Evolutionary conservation across 1,140 invertebrate species (phyloP).

Genomic region (Aricia agestis): DNA sequence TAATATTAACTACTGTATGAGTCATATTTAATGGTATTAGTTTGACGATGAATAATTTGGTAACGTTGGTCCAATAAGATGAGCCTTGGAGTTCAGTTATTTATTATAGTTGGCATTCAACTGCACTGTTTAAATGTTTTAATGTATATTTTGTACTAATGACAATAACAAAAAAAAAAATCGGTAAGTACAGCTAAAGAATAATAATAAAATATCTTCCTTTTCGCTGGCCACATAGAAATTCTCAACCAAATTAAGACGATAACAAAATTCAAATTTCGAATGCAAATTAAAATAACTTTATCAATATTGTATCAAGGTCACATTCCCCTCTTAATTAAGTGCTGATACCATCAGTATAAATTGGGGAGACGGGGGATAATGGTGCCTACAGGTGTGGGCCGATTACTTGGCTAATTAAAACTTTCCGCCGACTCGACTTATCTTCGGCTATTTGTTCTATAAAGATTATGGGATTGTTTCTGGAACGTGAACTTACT

Average conservation of each 20-base stretch:
- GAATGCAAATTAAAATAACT: slow-evolving; percentile 15
- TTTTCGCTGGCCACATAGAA: not conserved
- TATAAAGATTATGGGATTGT: slow-evolving; percentile 23
- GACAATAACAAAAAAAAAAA: too few relatives aligned
- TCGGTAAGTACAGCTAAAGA: too few relatives aligned
- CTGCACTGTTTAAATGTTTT: too few relatives aligned
- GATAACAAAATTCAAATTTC: not conserved
- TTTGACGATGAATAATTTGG: too few relatives aligned
- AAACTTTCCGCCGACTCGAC: slow-evolving; percentile 23
- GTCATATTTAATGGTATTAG: too few relatives aligned
- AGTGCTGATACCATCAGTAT: slow-evolving; percentile 24
- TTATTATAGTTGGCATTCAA: too few relatives aligned
- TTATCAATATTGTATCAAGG: slow-evolving; percentile 16
- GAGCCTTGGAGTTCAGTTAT: too few relatives aligned
- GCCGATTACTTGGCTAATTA: slow-evolving; percentile 24
- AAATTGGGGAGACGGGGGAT: slow-evolving; percentile 22
- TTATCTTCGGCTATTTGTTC: slow-evolving; percentile 24
- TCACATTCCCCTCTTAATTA: slow-evolving; percentile 21
- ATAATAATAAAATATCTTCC: too few relatives aligned
- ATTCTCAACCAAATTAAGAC: not conserved
- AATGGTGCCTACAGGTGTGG: slow-evolving; percentile 23
- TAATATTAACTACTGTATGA: not conserved
- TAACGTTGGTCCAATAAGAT: too few relatives aligned
- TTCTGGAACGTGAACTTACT: slow-evolving; percentile 18
- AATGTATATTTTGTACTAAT: too few relatives aligned